A percentile compares a stretch with the other conserved stretches of the same genome.
Evolutionary conservation across 2,113 vertebrate genomes (phyloP).

Genomic region (Pyrgilauda ruficollis): DNA sequence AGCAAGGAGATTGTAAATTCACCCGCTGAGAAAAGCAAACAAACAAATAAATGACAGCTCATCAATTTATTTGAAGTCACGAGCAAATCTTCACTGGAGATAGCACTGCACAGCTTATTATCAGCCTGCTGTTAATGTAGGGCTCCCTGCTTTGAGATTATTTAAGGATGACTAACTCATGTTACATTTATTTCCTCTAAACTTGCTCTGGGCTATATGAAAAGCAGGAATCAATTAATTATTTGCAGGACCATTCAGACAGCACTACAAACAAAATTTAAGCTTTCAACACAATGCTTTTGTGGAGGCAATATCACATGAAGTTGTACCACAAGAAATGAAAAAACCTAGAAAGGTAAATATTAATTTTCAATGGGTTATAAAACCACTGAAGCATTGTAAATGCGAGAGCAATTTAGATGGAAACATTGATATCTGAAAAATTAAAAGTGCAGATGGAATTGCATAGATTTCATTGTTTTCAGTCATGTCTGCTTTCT

Average conservation of each 20-base stretch:
- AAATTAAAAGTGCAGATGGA: neutral
- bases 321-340: neutral
- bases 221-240: constrained; percentile 6
- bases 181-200: constrained; percentile 19
- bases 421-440: neutral
- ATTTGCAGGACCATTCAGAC: neutral
- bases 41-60: constrained; percentile 16
- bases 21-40: neutral
- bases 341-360: neutral
- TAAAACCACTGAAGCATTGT: neutral
- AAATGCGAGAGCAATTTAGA: neutral
- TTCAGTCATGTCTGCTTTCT: neutral
- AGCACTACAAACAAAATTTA: neutral
- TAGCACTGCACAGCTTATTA: neutral
- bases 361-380: neutral
- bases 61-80: neutral
- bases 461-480: neutral
- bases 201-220: neutral
- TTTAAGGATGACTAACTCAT: constrained; percentile 38
- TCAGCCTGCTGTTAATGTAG: constrained; percentile 8
- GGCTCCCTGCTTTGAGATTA: constrained; percentile 18
- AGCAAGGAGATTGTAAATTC: neutral
- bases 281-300: neutral
- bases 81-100: neutral
- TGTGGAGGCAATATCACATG: neutral